phyloP scores from a whole-genome alignment of 1,140 invertebrate species.

The Plodia interpunctella region DNA sequence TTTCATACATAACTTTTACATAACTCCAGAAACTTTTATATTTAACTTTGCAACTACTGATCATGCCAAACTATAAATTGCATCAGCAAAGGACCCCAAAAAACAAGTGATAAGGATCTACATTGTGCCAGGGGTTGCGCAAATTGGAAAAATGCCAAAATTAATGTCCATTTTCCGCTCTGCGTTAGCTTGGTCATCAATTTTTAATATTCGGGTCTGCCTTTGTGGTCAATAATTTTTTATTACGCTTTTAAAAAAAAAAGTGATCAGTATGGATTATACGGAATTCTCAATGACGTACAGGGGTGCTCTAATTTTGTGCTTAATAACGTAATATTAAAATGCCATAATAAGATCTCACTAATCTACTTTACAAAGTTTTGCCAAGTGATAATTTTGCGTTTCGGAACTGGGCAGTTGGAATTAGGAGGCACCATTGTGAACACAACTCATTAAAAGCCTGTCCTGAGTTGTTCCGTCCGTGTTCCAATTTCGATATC shows the following conservation, averaged over 20 bases:
- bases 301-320: conserved; percentile 2
- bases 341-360: conserved; percentile 47
- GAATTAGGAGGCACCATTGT: not conserved
- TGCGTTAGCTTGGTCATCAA: conserved; percentile 12
- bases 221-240: conserved; percentile 8
- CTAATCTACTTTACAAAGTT: conserved; percentile 10
- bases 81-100: not conserved
- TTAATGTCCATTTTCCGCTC: conserved; percentile 19
- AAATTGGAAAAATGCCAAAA: conserved; percentile 25
- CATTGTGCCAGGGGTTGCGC: conserved; percentile 22
- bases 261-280: conserved; percentile 6
- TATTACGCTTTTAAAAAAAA: conserved; percentile 6
- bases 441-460: conserved; percentile 9
- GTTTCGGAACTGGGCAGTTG: not conserved
- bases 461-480: not conserved
- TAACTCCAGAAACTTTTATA: too few species aligned
- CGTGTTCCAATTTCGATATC: conserved; percentile 8
- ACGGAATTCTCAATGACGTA: not conserved
- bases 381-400: too few species aligned
- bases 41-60: too few species aligned
- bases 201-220: conserved; percentile 13
- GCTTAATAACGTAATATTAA: conserved; percentile 4
- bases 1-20: conserved; percentile 32
- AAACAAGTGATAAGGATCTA: conserved; percentile 26
- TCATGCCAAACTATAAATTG: not conserved